Base-by-base conservation (phyloP, 1,140 invertebrate genomes). In the Bombus cullumanus region DNA sequence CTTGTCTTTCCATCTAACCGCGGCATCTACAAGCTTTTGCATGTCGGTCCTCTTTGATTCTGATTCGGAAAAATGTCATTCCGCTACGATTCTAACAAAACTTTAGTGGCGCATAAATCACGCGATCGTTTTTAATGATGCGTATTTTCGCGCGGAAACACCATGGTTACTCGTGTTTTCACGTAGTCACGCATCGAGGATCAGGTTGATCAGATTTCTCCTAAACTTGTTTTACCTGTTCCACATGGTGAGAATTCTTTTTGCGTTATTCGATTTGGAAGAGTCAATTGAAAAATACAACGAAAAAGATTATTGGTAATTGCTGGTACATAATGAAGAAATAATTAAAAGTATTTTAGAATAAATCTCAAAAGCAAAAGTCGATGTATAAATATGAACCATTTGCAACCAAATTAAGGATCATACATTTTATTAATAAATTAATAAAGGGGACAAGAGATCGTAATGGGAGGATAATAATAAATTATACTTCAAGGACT, bases 11-110 rank as follows among this genome's bases (percentile, higher is more conserved):
- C 76, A 91, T 91, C 89, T 91, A 73, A 69, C 53, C 69, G 81
- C 73, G 64, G 59, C 87, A 89, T 92, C 86, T 89, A 91, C 86
- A 88, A 88, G 83, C 76, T 88, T 91, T 90, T 84, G 86, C 91
- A 86, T 87, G 88, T 90, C 89, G 86, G 77, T 47, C 9, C 13
- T 31, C 47, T 59, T 80, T 68, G 57, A 43, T 37, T n/a, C 12
- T 13, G 18, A 22, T 47, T 15, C 53, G 75, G 53, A 28, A 28
- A 76, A 41, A 69, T 37, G 28, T 13, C 41, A 68, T 72, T 88
- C 47, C 31, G 66, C n/a, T 43, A 25, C 31, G 68, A 53, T 75
- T 88, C 68, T 75, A 69, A 89, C 73, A 43, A 43, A 76, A 77
- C 34, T 78, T 85, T 81, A 88, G 34, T 77, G 28, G 68, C 57